These are phyloP conservation scores for Neolamprologus brichardi DNA, from an alignment of 2,113 vertebrate species.

Conservation along the genomic window DNA sequence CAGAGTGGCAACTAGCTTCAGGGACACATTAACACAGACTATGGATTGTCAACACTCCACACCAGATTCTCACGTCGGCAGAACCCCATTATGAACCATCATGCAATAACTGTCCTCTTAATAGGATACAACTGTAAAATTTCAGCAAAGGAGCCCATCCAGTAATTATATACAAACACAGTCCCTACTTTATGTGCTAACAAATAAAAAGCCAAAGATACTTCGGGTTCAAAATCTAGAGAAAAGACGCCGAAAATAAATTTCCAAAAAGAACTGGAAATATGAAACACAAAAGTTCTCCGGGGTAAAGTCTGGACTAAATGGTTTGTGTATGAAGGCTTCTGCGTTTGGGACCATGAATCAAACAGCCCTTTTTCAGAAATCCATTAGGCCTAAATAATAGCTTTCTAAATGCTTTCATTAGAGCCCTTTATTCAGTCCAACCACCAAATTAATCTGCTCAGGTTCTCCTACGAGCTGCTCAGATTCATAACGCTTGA, in stretches of 20 bases:
- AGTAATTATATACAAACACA: background rate
- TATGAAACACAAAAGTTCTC: background rate
- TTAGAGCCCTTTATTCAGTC: constrained; percentile 10
- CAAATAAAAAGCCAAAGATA: background rate
- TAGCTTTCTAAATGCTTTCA: constrained; percentile 41
- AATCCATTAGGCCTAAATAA: constrained; percentile 48
- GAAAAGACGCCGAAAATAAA: background rate
- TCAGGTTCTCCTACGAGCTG: background rate
- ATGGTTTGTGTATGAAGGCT: background rate
- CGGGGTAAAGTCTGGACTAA: background rate
- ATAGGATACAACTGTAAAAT: background rate
- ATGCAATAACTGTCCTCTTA: background rate
- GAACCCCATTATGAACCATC: constrained; percentile 26
- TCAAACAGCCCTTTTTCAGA: constrained; percentile 18
- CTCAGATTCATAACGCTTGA: background rate
- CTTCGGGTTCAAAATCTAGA: background rate
- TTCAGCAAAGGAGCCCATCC: background rate
- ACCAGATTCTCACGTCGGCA: constrained; percentile 44
- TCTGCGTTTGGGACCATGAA: constrained; percentile 9
- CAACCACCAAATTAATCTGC: constrained; percentile 12
- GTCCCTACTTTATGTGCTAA: background rate
- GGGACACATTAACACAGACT: constrained; percentile 61
- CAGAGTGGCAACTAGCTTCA: constrained; percentile 63
- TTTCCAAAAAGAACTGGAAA: constrained; percentile 1
- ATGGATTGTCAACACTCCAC: constrained; percentile 54